phyloP scores from a whole-genome alignment of 1,140 invertebrate genomes.

The Drosophila ananassae region DNA sequence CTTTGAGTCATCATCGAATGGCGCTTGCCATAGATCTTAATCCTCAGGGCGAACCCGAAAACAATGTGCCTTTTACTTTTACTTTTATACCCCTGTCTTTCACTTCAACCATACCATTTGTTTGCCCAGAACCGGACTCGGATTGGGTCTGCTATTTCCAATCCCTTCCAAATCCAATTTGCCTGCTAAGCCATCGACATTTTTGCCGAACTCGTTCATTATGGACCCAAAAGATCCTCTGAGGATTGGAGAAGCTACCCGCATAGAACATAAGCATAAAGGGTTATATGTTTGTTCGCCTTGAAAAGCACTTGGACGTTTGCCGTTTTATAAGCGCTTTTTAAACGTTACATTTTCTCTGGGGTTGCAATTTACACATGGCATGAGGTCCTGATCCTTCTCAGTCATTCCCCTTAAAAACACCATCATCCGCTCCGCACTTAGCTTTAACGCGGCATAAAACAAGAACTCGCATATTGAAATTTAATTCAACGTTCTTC shows the following conservation, averaged over 20 bases:
- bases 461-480: constrained; percentile 33
- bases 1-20: constrained; percentile 44
- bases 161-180: constrained; percentile 68
- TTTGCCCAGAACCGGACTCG: constrained; percentile 43
- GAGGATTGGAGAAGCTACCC: not conserved
- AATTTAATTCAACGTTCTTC: constrained; percentile 50
- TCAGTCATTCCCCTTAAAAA: not conserved
- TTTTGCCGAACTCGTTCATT: constrained; percentile 52
- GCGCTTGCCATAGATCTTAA: constrained; percentile 50
- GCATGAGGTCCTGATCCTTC: not conserved
- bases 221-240: constrained; percentile 5
- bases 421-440: constrained; percentile 19
- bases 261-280: constrained; percentile 33
- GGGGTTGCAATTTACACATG: constrained; percentile 11
- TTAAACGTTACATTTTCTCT: constrained; percentile 25
- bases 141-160: constrained; percentile 19
- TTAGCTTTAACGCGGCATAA: constrained; percentile 47
- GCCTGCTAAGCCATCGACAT: constrained; percentile 65
- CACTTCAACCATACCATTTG: constrained; percentile 65
- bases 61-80: constrained; percentile 55
- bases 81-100: constrained; percentile 39
- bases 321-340: constrained; percentile 37
- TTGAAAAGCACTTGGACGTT: not conserved
- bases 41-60: constrained; percentile 46
- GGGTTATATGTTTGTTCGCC: constrained; percentile 5